Conservation (phyloP, 2,888 invertebrate species). For the Pheosia gnoma region DNA sequence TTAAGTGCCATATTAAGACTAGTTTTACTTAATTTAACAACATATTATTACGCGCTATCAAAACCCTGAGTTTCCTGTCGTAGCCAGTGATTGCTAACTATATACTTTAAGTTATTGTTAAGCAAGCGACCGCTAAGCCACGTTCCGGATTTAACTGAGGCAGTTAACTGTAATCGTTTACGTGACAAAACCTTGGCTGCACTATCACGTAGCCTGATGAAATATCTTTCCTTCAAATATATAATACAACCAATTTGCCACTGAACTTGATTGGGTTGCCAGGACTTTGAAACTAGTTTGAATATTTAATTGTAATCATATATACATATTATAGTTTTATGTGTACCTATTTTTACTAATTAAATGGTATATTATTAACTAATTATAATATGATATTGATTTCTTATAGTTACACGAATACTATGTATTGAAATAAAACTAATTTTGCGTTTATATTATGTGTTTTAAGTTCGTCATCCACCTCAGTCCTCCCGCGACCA, state of each 20-base stretch:
- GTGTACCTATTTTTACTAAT: no score
- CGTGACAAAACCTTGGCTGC: constrained; percentile 47
- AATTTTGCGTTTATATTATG: no score
- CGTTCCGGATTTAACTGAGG: constrained; percentile 8
- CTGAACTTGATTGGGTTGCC: constrained; percentile 16
- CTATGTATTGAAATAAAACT: no score
- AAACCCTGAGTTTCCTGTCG: neutral
- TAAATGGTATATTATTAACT: no score
- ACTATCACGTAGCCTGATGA: constrained; percentile 56
- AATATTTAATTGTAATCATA: no score
- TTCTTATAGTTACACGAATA: no score
- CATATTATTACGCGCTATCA: neutral
- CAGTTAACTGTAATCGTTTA: constrained; percentile 24
- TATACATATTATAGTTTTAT: neutral
- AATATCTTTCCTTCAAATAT: constrained; percentile 59
- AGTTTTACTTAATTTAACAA: neutral
- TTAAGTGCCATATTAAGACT: neutral
- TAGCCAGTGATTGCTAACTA: neutral
- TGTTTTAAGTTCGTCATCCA: no score
- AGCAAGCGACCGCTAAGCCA: constrained; percentile 6
- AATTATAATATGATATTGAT: no score
- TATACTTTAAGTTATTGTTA: neutral
- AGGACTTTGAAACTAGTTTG: neutral
- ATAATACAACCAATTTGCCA: constrained; percentile 61
- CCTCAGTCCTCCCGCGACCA: no score